Base-by-base conservation (phyloP, 2,113 vertebrate species). In the Cyprinodon brontotheroides region DNA sequence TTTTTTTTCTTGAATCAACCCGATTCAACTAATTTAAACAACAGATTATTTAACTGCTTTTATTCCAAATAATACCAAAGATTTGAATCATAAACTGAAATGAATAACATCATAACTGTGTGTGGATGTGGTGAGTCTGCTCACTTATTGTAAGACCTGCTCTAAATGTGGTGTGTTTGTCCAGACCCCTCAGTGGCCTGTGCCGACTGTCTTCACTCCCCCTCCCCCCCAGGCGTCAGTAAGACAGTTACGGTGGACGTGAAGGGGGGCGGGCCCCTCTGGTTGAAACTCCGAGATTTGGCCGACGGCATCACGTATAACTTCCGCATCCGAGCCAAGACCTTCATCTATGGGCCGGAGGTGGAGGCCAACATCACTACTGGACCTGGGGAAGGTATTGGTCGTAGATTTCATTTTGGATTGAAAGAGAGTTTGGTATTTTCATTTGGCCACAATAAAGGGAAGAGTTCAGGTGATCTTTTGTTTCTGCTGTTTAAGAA, bases 221-320 rank as follows among this genome's bases (percentile, higher is more conserved):
- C 90, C 88, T 93, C 88, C 88, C 82, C 90, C 77, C 11, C 94
- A 98, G 98, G 98, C 0, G 95, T 99, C 89, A 99, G 98, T 94
- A 99, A 98, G 94, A 98, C 97, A 0, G 98, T 99, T 71, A 99
- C 96, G 0, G 97, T 99, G 92, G 98, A 99, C 0, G 96, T 99
- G 92, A 98, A 97, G 91, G 97, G 96, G 3, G 94, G 74, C 71
- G 95, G 95, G 80, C 97, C 97, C 0, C 91, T 97, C 80, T 99
- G 98, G 98, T 83, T 99, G 91, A 98, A 98, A 91, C 95, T 99
- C 80, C 97, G 95, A 87, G 98, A 99, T 88, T 91, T 99, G 86
- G 94, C 95, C 0, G 97, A 99, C 22, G 96, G 97, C 0, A 87
- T 96, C 86, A 99, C 96, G 0, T 99, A 99, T 82, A 95, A 96